Conservation (phyloP, 2,797 vertebrate species). For the Cyclura pinguis region DNA sequence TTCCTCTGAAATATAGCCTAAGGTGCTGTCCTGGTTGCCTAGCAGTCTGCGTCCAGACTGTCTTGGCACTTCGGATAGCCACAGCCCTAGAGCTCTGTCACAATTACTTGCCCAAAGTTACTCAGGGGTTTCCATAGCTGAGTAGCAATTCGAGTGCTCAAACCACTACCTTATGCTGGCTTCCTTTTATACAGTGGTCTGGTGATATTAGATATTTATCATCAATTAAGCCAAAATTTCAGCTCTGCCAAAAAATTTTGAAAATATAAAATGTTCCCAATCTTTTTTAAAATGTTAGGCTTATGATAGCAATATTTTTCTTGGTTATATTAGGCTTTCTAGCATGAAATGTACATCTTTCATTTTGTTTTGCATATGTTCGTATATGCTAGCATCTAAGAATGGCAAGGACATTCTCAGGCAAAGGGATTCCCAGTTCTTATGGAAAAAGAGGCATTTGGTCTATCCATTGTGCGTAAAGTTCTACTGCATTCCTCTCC, state of each 20-base stretch:
- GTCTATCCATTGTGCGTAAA: neutral
- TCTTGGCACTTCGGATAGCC: too few species aligned
- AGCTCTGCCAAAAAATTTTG: neutral
- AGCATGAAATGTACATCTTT: neutral
- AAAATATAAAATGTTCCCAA: neutral
- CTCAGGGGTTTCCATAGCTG: neutral
- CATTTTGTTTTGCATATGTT: neutral
- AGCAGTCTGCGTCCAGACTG: too few species aligned
- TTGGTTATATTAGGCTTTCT: neutral
- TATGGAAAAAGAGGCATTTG: neutral
- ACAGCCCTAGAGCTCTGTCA: too few species aligned
- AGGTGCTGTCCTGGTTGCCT: too few species aligned
- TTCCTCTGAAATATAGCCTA: too few species aligned
- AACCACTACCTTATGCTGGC: too few species aligned
- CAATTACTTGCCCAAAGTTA: too few species aligned
- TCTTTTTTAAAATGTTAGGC: neutral
- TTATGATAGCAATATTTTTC: neutral
- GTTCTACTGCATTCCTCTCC: neutral
- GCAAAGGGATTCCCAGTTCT: neutral
- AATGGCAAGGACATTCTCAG: neutral
- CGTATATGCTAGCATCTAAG: neutral
- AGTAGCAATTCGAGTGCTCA: too few species aligned
- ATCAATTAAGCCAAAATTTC: too few species aligned
- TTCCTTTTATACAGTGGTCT: neutral
- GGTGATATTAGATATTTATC: neutral